Evolutionary conservation across 2,888 invertebrate species (phyloP).

Genomic region (Prosapia bicincta): DNA sequence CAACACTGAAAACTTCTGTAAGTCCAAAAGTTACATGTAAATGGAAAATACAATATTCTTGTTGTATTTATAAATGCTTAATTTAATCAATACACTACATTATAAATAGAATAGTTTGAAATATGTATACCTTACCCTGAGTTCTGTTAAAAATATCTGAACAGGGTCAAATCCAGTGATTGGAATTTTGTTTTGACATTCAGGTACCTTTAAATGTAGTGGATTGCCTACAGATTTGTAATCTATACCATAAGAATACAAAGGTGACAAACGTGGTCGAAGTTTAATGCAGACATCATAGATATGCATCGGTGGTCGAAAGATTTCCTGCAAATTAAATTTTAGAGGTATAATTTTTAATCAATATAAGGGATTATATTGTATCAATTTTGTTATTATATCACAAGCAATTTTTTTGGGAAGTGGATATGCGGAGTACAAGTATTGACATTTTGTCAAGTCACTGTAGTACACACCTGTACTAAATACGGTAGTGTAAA

Average conservation of each 20-base stretch:
- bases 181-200: slow-evolving; percentile 55
- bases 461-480: no score
- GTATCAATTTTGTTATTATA: no score
- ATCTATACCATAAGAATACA: slow-evolving; percentile 50
- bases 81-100: background rate
- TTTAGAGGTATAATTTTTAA: no score
- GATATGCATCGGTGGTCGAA: slow-evolving; percentile 60
- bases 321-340: slow-evolving; percentile 46
- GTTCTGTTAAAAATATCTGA: slow-evolving; percentile 62
- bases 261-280: slow-evolving; percentile 47
- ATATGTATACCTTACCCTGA: slow-evolving; percentile 64
- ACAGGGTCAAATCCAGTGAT: slow-evolving; percentile 76
- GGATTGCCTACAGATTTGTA: background rate
- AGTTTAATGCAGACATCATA: slow-evolving; percentile 76
- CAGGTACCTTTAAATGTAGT: slow-evolving; percentile 3
- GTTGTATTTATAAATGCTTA: background rate
- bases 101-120: background rate
- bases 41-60: background rate
- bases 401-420: no score
- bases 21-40: background rate
- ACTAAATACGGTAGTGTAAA: no score
- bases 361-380: no score
- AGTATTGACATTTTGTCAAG: no score
- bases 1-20: background rate
- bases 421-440: no score